Base-by-base conservation (phyloP, 2,888 invertebrate species). In the Calameuta pallipes region DNA sequence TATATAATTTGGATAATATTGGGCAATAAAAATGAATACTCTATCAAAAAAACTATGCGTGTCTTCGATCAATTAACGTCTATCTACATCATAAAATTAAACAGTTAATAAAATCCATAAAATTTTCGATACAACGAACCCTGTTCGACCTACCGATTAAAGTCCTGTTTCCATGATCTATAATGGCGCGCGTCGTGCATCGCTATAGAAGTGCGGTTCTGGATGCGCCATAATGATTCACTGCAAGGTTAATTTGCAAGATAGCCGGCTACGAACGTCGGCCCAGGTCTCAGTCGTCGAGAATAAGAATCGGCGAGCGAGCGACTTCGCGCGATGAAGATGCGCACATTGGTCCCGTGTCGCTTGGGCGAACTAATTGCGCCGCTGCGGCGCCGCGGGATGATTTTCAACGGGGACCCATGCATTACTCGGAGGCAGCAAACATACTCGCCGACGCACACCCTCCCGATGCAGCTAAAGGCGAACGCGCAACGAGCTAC, bases 241-340 rank as follows among this genome's bases (percentile, higher is more conserved):
- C 80, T 80, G 77, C 73, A 77, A 79, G 83, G 81, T 84, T 85
- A 86, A 87, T 85, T 85, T 83, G 78, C 80, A 78, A 80, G 75
- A 78, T 37, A 56, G 70, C 31, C 69, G 78, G 76, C 30, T 75
- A 69, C 69, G 33, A 74, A 41, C 36, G 37, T 76, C 78, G 75
- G 79, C n/a, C 70, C 30, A 74, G n/a, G 30, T 69, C 31, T n/a
- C 80, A 73, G 78, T 78, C 76, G 69, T 71, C 73, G 70, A 35
- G 33, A 77, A 80, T 78, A 80, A 76, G 75, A 71, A 79, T 80
- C 79, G 80, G 15, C 12, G 34, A 9, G 30, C 41, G 31, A 69
- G 31, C 36, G 35, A 23, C 78, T 76, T 41, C 79, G 76, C 79
- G 68, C 81, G 79, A 82, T 80, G 80, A 82, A 82, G 82, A 83